These are phyloP conservation scores for Mnemiopsis leidyi DNA, from an alignment of 37 sponge, comb jelly and placozoan species.

Conservation along the genomic window DNA sequence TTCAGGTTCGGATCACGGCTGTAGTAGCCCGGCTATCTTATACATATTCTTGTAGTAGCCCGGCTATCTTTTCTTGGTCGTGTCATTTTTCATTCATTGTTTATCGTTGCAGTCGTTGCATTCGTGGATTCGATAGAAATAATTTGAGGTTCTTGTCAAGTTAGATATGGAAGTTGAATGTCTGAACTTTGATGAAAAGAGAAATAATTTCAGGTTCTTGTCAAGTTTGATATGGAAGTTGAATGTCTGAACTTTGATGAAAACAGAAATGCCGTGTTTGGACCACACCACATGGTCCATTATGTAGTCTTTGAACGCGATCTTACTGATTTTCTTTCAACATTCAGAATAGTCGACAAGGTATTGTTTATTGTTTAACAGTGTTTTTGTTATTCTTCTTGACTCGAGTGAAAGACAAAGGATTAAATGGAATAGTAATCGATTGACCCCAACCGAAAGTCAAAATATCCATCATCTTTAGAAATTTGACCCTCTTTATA, in stretches of 20 bases:
- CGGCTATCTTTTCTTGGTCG: no score
- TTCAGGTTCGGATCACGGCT: slow-evolving; percentile 8
- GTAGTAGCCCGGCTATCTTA: no score
- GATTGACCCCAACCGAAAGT: no score
- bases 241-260: slow-evolving; percentile 37
- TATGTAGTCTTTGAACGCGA: slow-evolving; percentile 27
- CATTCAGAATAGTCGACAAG: slow-evolving; percentile 29
- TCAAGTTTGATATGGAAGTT: background rate
- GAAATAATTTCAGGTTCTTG: background rate
- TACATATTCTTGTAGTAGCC: background rate
- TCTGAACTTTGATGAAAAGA: background rate
- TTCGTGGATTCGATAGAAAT: no score
- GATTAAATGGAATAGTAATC: no score
- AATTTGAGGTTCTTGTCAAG: background rate
- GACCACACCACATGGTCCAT: slow-evolving; percentile 23
- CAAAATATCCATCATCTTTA: no score
- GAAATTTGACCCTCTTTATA: no score
- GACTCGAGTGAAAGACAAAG: no score
- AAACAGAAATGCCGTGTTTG: background rate
- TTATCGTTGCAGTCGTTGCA: no score
- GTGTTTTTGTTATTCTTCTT: no score
- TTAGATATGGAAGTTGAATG: background rate
- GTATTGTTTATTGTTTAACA: no score
- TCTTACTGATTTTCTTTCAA: background rate
- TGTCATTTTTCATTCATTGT: no score